Evolutionary conservation across 1,140 invertebrate genomes (phyloP), one percentile per base, ranked within the genome.

Genomic region (Steinernema khuongi): DNA sequence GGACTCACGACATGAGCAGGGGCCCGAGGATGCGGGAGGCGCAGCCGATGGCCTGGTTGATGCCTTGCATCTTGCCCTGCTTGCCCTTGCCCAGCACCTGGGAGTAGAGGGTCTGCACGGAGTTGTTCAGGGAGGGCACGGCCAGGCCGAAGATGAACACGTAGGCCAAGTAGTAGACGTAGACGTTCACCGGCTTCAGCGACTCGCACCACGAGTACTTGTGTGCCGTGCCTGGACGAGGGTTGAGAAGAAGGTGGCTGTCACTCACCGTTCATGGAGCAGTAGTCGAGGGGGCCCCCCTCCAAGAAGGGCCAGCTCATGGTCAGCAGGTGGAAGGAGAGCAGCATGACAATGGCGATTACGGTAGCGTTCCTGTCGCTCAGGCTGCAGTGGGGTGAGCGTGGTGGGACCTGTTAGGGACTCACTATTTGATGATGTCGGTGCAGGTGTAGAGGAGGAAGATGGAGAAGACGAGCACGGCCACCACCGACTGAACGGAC

Each of bases 41-140:
- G 41, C 71, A 73, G 0, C 79, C 79, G 22, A 78, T 71, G 0
- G 76, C 77, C 69, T 80, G 79, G 41, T 82, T 82, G n/a, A 80
- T 66, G 0, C 79, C 79, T 60, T 80, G 79, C 73, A 82, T 71
- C 7, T 73, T 80, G 7, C 79, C 79, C 43, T 80, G 79, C 29
- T 73, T 31, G 2, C 72, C 73, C 33, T 75, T 74, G 0, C 79
- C 79, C 0, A 80, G 77, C 19, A 80, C 78, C 31, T 78, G 73
- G 19, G 70, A 76, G 71, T 81, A 82, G 0, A 80, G 29, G 14
- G 79, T 78, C 32, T 82, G 78, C 0, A 82, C 73, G 19, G 79
- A 80, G 67, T 82, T 80, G 73, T 80, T 80, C 1, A 80, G 60
- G 29, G 31, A 43, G 2, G 79, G 80, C 1, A 82, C 33, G 2